These are phyloP conservation scores for Enhydra lutris DNA, from an alignment of 2,113 vertebrate species.

Conservation along the genomic window DNA sequence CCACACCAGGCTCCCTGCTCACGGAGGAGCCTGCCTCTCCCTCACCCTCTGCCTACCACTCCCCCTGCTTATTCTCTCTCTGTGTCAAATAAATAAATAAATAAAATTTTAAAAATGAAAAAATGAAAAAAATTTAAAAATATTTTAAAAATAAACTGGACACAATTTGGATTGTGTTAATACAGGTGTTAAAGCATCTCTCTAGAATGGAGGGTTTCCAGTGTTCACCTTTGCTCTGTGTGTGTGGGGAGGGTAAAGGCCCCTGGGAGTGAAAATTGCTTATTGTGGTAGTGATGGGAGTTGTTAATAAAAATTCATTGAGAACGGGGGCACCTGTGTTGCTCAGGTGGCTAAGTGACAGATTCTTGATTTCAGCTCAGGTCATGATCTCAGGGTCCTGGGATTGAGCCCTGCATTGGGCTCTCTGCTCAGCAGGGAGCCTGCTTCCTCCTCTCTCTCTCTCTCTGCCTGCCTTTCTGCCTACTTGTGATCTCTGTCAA, in stretches of 20 bases:
- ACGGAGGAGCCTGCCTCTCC: too few relatives aligned
- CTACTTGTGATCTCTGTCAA: too few relatives aligned
- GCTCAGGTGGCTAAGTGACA: neutral
- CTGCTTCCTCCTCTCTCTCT: neutral
- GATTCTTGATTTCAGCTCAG: neutral
- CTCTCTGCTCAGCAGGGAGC: too few relatives aligned
- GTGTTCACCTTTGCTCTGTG: neutral
- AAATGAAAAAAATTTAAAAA: too few relatives aligned
- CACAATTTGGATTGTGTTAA: neutral
- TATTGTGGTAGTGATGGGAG: neutral
- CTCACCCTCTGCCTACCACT: too few relatives aligned
- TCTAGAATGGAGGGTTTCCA: neutral
- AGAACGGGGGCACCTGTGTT: neutral
- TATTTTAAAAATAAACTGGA: neutral
- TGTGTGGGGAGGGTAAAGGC: neutral
- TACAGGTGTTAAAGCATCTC: neutral
- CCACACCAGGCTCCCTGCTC: too few relatives aligned
- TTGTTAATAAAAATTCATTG: neutral
- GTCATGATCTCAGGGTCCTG: neutral
- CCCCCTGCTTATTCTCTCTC: too few relatives aligned
- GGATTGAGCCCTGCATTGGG: too few relatives aligned
- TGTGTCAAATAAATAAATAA: too few relatives aligned
- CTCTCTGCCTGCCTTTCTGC: neutral
- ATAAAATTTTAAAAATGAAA: too few relatives aligned
- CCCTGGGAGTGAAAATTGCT: neutral